These are phyloP conservation scores for Liparis tanakae DNA, from an alignment of 2,797 vertebrate species.

Conservation along the genomic window DNA sequence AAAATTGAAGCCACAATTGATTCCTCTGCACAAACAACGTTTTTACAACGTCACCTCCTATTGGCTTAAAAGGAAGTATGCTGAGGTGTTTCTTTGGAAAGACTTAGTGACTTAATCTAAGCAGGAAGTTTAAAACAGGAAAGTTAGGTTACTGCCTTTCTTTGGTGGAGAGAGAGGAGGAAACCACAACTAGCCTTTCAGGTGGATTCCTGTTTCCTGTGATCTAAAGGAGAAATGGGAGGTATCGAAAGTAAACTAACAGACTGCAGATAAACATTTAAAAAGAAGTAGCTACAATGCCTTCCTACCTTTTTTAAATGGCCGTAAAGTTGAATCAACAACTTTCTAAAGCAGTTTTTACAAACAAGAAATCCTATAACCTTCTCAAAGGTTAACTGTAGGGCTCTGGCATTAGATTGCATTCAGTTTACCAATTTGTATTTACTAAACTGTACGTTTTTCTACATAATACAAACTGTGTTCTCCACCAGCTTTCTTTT, in stretches of 20 bases:
- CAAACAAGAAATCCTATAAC: neutral
- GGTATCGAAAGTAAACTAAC: constrained; percentile 30
- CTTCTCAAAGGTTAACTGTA: constrained; percentile 1
- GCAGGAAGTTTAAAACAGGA: constrained; percentile 23
- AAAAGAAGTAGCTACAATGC: neutral
- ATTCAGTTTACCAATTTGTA: neutral
- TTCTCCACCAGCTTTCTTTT: neutral
- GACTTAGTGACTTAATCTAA: neutral
- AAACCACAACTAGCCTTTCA: constrained; percentile 33
- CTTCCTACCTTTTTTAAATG: too few relatives aligned
- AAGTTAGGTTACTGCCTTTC: constrained; percentile 42
- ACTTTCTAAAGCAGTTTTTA: neutral
- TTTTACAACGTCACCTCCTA: constrained; percentile 5
- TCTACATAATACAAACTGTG: neutral
- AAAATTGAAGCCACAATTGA: neutral
- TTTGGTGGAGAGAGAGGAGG: neutral
- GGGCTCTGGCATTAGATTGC: neutral
- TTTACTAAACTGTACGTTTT: neutral
- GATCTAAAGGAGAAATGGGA: constrained; percentile 57
- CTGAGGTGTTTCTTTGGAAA: constrained; percentile 35
- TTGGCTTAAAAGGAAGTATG: neutral
- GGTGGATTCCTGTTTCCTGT: constrained; percentile 62
- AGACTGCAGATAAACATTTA: constrained; percentile 40
- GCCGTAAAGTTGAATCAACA: neutral
- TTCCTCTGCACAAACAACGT: constrained; percentile 4